Conservation (phyloP, 2,888 invertebrate genomes). For the Taphrorychus bicolor region DNA sequence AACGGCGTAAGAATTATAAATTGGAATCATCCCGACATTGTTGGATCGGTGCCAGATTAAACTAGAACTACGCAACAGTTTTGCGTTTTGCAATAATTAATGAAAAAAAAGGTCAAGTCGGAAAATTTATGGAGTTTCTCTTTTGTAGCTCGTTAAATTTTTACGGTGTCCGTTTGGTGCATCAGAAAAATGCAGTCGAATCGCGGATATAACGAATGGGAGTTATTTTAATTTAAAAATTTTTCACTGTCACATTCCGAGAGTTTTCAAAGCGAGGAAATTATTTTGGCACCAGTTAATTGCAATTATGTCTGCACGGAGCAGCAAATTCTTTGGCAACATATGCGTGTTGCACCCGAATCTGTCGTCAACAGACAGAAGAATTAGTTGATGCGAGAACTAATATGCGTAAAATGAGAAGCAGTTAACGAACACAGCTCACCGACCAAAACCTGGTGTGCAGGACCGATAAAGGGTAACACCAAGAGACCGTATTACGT, state of each 20-base stretch:
- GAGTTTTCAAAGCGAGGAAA: slow-evolving; percentile 28
- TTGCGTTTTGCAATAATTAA: background rate
- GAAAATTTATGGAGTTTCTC: background rate
- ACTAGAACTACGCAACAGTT: slow-evolving; percentile 24
- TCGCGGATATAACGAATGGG: no score
- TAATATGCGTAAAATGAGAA: background rate
- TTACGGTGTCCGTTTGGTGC: no score
- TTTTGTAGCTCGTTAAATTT: no score
- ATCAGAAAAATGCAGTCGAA: no score
- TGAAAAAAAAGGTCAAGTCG: background rate
- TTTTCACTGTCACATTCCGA: slow-evolving; percentile 24
- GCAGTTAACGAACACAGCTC: no score
- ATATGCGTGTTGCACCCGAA: background rate
- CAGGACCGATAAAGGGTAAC: no score
- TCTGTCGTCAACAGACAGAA: background rate
- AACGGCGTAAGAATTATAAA: slow-evolving; percentile 16
- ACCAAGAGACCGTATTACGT: no score
- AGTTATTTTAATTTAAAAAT: slow-evolving; percentile 3
- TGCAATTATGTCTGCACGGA: slow-evolving; percentile 18
- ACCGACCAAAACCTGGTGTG: no score
- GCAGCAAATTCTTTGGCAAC: slow-evolving; percentile 27
- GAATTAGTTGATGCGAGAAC: no score
- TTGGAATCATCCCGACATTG: slow-evolving; percentile 24
- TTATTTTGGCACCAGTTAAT: slow-evolving; percentile 34
- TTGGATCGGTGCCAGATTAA: slow-evolving; percentile 18